Evolutionary conservation across 2,113 vertebrate genomes (phyloP).

Genomic region (Actenoides lindsayi): DNA sequence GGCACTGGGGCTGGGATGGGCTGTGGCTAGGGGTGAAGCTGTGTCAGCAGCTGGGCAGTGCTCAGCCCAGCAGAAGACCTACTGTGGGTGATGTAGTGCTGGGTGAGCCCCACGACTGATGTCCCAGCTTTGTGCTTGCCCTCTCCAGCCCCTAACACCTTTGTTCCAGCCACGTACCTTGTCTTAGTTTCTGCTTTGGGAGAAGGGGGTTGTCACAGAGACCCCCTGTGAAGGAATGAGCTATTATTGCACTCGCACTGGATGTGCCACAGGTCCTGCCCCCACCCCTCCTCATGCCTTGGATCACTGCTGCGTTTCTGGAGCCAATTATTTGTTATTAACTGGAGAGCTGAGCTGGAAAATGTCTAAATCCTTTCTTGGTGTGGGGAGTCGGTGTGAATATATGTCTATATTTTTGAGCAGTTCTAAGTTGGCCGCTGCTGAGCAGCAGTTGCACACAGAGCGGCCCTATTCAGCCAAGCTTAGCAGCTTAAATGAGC

Average conservation of each 20-base stretch:
- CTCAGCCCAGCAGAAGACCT: neutral
- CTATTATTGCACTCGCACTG: neutral
- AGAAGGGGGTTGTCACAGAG: neutral
- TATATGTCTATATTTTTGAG: neutral
- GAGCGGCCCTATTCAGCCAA: neutral
- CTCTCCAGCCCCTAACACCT: neutral
- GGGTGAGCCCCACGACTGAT: neutral
- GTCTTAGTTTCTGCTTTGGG: neutral
- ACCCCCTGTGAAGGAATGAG: neutral
- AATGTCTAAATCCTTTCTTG: neutral
- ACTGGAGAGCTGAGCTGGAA: neutral
- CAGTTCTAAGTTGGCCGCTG: neutral
- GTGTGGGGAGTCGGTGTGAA: neutral
- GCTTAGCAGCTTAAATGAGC: constrained; percentile 26
- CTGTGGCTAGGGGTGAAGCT: neutral
- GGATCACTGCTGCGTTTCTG: neutral
- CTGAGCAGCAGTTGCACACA: neutral
- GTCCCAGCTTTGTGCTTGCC: neutral
- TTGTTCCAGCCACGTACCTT: neutral
- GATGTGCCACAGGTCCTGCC: neutral
- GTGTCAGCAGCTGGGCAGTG: neutral
- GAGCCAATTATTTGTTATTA: neutral
- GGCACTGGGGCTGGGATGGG: neutral
- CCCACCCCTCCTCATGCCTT: neutral
- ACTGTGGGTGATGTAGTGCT: neutral